Percentiles rank a stretch among this genome's conserved stretches.
phyloP scores from a whole-genome alignment of 2,797 vertebrate species.

The Fratercula arctica region DNA sequence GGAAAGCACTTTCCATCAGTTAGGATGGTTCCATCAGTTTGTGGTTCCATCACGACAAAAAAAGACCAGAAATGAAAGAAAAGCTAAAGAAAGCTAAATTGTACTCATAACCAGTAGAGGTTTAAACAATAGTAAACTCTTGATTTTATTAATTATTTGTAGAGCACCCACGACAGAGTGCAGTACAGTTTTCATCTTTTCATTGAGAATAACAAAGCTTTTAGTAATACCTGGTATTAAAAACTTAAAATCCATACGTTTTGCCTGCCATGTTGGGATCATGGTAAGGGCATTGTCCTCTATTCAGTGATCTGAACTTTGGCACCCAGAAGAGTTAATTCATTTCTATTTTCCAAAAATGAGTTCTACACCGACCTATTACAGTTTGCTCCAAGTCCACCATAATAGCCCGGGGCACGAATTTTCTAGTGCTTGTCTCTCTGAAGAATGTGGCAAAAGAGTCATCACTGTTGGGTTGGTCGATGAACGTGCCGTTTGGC shows the following conservation, averaged over 20 bases:
- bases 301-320: neutral
- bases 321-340: neutral
- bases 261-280: neutral
- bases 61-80: neutral
- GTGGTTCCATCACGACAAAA: neutral
- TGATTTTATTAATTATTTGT: neutral
- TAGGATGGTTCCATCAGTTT: neutral
- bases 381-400: slow-evolving; percentile 82
- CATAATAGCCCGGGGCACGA: slow-evolving; percentile 77
- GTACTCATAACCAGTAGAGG: neutral
- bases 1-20: neutral
- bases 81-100: neutral
- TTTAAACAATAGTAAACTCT: neutral
- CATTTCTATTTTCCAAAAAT: neutral
- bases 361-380: slow-evolving; percentile 70
- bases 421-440: slow-evolving; percentile 74
- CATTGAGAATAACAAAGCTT: neutral
- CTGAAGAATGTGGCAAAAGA: slow-evolving; percentile 83
- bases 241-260: neutral
- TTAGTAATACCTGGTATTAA: neutral
- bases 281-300: neutral
- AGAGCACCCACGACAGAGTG: neutral
- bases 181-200: neutral
- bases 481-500: slow-evolving; percentile 74
- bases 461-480: slow-evolving; percentile 54